Base-by-base conservation (phyloP, 2,113 vertebrate species). In the Paedocypris sp. region DNA sequence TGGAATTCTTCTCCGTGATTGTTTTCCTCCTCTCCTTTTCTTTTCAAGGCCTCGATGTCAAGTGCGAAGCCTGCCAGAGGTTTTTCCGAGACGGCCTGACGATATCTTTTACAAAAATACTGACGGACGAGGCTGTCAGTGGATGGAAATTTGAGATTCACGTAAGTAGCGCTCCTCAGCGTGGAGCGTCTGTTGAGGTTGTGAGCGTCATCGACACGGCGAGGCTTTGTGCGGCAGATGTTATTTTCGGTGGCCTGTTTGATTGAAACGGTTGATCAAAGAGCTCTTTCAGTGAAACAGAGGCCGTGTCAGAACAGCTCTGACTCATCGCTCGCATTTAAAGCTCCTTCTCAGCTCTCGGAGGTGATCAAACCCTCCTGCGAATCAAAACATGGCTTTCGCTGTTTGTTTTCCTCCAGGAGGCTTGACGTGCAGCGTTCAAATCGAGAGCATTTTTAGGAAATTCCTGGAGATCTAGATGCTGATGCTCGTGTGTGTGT, bases 121-220 rank as follows among this genome's bases (percentile, higher is more conserved):
- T 99, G 83, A 99, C 95, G 38, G 95, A 99, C 38, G 95, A 99
- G 80, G 95, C 95, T 67, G 95, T 99, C 78, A 99, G 95, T 19
- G 95, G 95, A 74, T 99, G 95, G 95, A 99, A 99, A 83, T 99
- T 98, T 87, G 95, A 99, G 75, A 99, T 99, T 79, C 95, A 99
- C 81, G 95, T 99, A 76, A 95, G 95, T 92, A n/a, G n/a, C n/a
- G n/a, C n/a, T n/a, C n/a, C n/a, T n/a, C n/a, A n/a, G n/a, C n/a
- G n/a, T n/a, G n/a, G n/a, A n/a, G n/a, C n/a, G n/a, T n/a, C n/a
- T n/a, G n/a, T n/a, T n/a, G n/a, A n/a, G n/a, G n/a, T n/a, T n/a
- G n/a, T n/a, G n/a, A n/a, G n/a, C n/a, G n/a, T n/a, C n/a, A n/a
- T n/a, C n/a, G n/a, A n/a, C n/a, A n/a, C n/a, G n/a, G n/a, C n/a